These are phyloP conservation scores for Tursiops truncatus DNA, from an alignment of 2,113 vertebrate species.

Conservation along the genomic window DNA sequence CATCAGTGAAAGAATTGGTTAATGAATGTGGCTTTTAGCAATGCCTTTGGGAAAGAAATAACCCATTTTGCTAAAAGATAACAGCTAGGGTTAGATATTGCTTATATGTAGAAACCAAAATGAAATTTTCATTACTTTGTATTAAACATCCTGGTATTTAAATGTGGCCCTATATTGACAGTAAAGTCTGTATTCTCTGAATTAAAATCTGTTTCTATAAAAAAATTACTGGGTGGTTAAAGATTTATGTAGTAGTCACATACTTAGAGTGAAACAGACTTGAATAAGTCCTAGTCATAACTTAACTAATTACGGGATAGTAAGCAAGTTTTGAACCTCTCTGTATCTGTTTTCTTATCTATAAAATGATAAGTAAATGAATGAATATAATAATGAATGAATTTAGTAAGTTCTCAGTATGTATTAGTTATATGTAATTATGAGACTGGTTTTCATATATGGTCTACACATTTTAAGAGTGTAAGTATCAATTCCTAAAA, in stretches of 20 bases:
- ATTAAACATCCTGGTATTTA: background rate
- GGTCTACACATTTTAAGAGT: background rate
- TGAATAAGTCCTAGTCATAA: background rate
- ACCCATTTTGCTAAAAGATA: background rate
- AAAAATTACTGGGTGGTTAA: background rate
- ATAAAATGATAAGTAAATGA: background rate
- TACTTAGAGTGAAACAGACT: background rate
- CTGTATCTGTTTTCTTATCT: background rate
- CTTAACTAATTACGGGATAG: background rate
- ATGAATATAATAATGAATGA: background rate
- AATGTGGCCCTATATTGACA: background rate
- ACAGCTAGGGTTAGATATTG: background rate
- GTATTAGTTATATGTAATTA: background rate
- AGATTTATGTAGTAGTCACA: background rate
- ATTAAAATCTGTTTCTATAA: background rate
- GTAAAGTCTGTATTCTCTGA: background rate
- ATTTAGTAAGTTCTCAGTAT: background rate
- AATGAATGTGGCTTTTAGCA: background rate
- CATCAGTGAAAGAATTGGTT: background rate
- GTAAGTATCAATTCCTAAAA: background rate
- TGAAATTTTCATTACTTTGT: slow-evolving; percentile 25
- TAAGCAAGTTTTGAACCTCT: background rate
- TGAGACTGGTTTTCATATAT: background rate
- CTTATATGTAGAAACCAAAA: background rate
- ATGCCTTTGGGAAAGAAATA: background rate